Evolutionary conservation across 2,888 invertebrate species (phyloP).

Genomic region (Pachymerium ferrugineum): DNA sequence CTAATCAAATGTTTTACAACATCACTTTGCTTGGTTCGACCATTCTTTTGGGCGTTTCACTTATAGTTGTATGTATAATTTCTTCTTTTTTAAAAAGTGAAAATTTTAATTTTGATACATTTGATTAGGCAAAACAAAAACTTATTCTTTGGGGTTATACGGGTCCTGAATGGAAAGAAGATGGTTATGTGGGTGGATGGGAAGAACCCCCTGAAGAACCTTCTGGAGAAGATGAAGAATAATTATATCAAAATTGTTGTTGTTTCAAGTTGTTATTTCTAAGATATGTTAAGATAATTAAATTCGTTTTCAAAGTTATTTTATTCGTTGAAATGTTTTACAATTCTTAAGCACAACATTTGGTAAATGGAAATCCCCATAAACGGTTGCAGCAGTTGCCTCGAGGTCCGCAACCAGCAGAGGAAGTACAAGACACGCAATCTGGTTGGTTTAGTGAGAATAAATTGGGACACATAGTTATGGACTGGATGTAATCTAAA

Average conservation of each 20-base stretch:
- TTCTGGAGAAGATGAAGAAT: too few relatives aligned
- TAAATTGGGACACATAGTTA: not conserved
- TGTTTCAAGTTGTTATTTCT: not conserved
- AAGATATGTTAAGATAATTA: not conserved
- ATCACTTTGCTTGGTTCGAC: conserved; percentile 54
- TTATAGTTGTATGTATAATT: conserved; percentile 43
- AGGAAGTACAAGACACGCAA: not conserved
- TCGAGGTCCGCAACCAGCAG: not conserved
- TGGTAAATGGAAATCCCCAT: not conserved
- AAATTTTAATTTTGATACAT: not conserved
- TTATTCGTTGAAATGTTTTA: too few relatives aligned
- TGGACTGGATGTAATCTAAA: not conserved
- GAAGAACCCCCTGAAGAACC: not conserved
- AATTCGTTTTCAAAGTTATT: too few relatives aligned
- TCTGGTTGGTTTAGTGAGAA: not conserved
- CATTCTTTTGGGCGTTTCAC: conserved; percentile 50
- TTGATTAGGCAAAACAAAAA: not conserved
- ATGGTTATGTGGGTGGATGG: not conserved
- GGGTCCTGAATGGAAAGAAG: not conserved
- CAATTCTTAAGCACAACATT: not conserved
- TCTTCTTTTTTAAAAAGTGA: not conserved
- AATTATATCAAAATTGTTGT: not conserved
- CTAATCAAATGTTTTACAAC: conserved; percentile 65
- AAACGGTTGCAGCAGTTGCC: not conserved
- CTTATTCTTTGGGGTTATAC: not conserved